phyloP scores from a whole-genome alignment of 2,113 vertebrate genomes.

The Cebus imitator region DNA sequence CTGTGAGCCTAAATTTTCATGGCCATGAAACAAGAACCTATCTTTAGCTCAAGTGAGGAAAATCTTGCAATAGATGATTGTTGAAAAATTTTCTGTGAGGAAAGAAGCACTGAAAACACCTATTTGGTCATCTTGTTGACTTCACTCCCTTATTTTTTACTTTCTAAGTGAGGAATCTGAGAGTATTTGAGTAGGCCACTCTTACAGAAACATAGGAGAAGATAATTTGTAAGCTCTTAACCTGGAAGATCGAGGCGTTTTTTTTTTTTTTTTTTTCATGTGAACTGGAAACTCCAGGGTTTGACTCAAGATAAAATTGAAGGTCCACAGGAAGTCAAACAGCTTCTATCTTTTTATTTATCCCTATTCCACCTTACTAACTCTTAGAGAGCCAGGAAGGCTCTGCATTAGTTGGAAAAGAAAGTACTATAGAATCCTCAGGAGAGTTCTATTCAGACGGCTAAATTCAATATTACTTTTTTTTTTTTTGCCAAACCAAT shows the following conservation, averaged over 20 bases:
- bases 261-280: neutral
- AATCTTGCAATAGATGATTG: neutral
- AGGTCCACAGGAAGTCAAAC: neutral
- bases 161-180: neutral
- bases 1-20: too few relatives aligned
- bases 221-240: neutral
- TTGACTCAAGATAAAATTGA: neutral
- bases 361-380: neutral
- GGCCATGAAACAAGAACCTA: too few relatives aligned
- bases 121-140: neutral
- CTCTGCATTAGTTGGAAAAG: neutral
- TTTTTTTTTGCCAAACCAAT: neutral
- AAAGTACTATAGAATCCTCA: neutral
- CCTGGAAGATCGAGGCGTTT: neutral
- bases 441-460: neutral
- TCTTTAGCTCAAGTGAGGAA: too few relatives aligned
- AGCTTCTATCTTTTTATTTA: neutral
- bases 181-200: neutral
- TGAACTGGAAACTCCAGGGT: neutral
- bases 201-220: neutral
- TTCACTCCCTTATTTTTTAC: neutral
- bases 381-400: neutral
- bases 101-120: neutral
- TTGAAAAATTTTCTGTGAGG: neutral
- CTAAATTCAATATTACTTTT: neutral